A percentile compares a stretch with the other conserved stretches of the same genome.
Evolutionary conservation across 2,888 invertebrate genomes (phyloP).

Genomic region (Cheilosia impressa): DNA sequence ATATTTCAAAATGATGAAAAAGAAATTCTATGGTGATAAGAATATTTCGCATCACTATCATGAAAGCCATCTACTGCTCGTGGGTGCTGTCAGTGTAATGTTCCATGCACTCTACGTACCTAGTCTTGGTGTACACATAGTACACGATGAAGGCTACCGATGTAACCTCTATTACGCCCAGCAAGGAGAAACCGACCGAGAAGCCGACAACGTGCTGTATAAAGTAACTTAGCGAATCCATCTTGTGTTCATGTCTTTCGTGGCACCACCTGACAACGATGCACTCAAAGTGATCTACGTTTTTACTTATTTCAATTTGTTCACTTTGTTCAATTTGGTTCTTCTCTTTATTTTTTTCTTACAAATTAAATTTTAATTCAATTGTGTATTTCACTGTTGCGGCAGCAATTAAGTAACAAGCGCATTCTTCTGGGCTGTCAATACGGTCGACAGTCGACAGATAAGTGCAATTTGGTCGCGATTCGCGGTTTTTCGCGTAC

Average conservation of each 20-base stretch:
- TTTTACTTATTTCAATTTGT: conserved; percentile 37
- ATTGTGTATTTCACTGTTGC: conserved; percentile 62
- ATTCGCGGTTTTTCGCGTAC: conserved; percentile 19
- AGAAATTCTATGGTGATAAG: conserved; percentile 17
- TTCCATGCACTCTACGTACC: conserved; percentile 77
- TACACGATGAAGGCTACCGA: conserved; percentile 82
- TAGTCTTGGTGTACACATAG: conserved; percentile 82
- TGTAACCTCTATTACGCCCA: conserved; percentile 82
- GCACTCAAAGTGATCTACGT: conserved; percentile 11
- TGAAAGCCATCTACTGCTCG: not conserved
- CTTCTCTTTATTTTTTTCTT: conserved; percentile 16
- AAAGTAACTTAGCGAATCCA: conserved; percentile 79
- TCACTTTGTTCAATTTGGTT: conserved; percentile 40
- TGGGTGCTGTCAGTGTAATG: conserved; percentile 6
- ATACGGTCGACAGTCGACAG: conserved; percentile 49
- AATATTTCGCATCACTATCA: conserved; percentile 14
- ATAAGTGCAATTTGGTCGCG: conserved; percentile 51
- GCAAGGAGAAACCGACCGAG: conserved; percentile 80
- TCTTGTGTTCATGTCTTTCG: conserved; percentile 66
- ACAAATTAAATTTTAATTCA: conserved; percentile 54
- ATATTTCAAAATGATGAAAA: not conserved
- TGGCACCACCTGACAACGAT: conserved; percentile 21
- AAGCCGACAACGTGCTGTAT: conserved; percentile 79
- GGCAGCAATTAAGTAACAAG: conserved; percentile 70
- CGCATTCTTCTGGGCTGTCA: conserved; percentile 58